Base-by-base conservation (phyloP, 2,113 vertebrate species). In the Euleptes europaea region DNA sequence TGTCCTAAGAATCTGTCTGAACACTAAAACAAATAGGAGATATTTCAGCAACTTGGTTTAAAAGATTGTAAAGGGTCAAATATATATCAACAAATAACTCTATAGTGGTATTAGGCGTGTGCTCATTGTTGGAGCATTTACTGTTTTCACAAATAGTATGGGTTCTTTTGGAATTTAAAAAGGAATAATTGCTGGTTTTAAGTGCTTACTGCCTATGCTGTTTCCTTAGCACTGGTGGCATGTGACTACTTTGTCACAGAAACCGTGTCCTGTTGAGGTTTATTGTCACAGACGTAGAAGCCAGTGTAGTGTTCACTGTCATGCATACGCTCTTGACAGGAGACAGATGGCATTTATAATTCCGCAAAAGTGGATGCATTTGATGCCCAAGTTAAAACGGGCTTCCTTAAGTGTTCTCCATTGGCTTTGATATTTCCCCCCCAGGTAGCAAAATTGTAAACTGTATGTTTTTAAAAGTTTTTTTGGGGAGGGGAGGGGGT, bases 391-490 rank as follows among this genome's bases (percentile, higher is more conserved):
- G 40, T 60, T 31, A 60, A 15, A 74, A 40, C 1, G 5, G 44
- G 31, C 31, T 80, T 69, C 19, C 44, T 81, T 70, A 69, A 44
- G 42, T 69, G 40, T 49, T 47, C 42, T 49, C 28, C 21, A 1
- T 57, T 71, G 47, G 23, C 66, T 65, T 76, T 35, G 63, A 47
- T 28, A 19, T 54, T 38, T 67, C 51, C 31, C 15, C 19, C 9
- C 60, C 13, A 42, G 69, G 33, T 17, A 69, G 33, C n/a, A 51
- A 35, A 69, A 51, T 28, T 35, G n/a, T 35, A 81, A 44, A 76
- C 49, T 0, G 1, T 65, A 90, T 91, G 21, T 88, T 78, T 73
- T 88, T 78, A 2, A 80, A 63, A 60, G 84, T 65, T 67, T 85
- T 6, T 47, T 23, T 33, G 7, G 7, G 33, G 28, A 10, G 21